Percentiles rank a stretch among this genome's conserved stretches.
Evolutionary conservation across 1,140 invertebrate genomes (phyloP).

Genomic region (Probaryconus sp.): DNA sequence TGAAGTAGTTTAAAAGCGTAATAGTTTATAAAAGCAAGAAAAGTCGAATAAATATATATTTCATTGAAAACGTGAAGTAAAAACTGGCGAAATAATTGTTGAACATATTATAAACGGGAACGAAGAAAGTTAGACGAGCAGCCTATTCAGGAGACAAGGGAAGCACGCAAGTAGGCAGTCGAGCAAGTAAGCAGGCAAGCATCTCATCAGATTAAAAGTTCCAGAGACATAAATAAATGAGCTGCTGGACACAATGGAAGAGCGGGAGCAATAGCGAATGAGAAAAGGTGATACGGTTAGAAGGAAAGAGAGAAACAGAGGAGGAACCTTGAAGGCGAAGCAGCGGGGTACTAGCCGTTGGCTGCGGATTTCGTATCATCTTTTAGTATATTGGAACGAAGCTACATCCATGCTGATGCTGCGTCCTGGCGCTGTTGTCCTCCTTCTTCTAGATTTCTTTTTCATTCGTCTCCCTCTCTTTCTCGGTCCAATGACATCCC

Average conservation of each 20-base stretch:
- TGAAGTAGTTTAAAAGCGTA: too few relatives aligned
- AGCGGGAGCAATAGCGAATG: slow-evolving; percentile 38
- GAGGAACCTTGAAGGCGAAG: slow-evolving; percentile 42
- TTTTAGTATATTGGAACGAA: slow-evolving; percentile 73
- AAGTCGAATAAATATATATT: too few relatives aligned
- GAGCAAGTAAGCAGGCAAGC: slow-evolving; percentile 50
- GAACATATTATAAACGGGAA: slow-evolving; percentile 43
- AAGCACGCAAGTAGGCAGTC: slow-evolving; percentile 37
- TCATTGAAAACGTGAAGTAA: slow-evolving; percentile 13
- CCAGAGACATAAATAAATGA: slow-evolving; percentile 72
- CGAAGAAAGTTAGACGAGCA: slow-evolving; percentile 35
- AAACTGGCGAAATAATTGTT: slow-evolving; percentile 45
- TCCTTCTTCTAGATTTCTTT: slow-evolving; percentile 40
- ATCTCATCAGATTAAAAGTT: slow-evolving; percentile 75
- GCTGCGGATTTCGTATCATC: slow-evolving; percentile 70
- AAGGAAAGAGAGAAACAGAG: slow-evolving; percentile 42
- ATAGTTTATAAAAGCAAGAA: too few relatives aligned
- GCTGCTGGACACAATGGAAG: slow-evolving; percentile 67
- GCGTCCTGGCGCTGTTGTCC: slow-evolving; percentile 44
- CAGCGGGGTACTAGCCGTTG: slow-evolving; percentile 67
- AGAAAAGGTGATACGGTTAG: slow-evolving; percentile 44
- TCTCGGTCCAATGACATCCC: slow-evolving; percentile 27
- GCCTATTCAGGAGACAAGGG: too few relatives aligned
- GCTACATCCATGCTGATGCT: slow-evolving; percentile 34
- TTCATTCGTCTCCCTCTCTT: slow-evolving; percentile 7